Evolutionary conservation across 2,797 vertebrate genomes (phyloP).

Genomic region (Clarias pachynema): DNA sequence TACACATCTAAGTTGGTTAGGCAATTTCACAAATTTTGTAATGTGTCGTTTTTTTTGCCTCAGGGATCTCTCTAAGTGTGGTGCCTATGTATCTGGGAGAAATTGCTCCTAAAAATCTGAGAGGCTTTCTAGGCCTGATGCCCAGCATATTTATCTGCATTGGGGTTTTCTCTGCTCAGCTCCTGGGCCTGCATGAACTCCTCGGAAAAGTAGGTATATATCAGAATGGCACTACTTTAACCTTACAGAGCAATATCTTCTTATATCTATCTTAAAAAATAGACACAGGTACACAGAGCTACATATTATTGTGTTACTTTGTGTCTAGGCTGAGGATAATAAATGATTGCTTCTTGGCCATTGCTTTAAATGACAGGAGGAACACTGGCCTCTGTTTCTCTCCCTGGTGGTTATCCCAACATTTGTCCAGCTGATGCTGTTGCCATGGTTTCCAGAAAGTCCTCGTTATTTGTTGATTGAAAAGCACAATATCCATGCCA

Average conservation of each 20-base stretch:
- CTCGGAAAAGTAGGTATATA: conserved; percentile 79
- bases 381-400: conserved; percentile 87
- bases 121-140: conserved; percentile 86
- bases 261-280: background rate
- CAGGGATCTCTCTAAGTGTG: conserved; percentile 87
- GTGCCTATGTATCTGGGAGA: conserved; percentile 93
- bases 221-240: background rate
- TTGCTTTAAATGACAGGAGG: conserved; percentile 75
- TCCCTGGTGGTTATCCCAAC: conserved; percentile 82
- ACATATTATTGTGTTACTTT: background rate
- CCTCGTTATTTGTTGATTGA: conserved; percentile 90
- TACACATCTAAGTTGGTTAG: background rate
- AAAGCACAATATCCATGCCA: conserved; percentile 80
- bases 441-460: conserved; percentile 91
- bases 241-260: background rate
- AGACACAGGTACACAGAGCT: background rate
- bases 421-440: conserved; percentile 82
- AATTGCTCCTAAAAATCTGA: conserved; percentile 86
- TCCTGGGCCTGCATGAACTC: conserved; percentile 87
- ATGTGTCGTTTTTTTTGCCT: background rate
- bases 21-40: background rate
- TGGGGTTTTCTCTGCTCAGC: conserved; percentile 84
- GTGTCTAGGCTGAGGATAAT: conserved; percentile 5
- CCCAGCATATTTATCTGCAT: conserved; percentile 89
- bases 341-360: background rate